These are phyloP conservation scores for Pseudomugil tenellus DNA, from an alignment of 2,797 vertebrate species.

Conservation along the genomic window DNA sequence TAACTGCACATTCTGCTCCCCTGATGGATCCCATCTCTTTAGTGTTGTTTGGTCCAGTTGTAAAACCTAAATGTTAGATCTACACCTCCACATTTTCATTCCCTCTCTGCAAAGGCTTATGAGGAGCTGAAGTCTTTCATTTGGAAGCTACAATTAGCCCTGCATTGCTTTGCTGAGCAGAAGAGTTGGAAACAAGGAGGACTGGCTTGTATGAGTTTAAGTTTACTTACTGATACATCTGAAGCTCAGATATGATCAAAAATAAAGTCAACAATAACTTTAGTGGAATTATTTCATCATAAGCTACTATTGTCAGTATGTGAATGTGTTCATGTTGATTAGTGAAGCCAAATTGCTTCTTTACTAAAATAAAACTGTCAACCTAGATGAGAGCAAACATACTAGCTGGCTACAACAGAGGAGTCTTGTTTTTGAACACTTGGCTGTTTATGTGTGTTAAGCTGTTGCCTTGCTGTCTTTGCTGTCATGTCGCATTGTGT, in stretches of 20 bases:
- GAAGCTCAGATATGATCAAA: background rate
- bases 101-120: background rate
- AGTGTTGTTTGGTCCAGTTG: background rate
- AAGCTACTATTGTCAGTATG: no score
- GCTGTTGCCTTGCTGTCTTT: background rate
- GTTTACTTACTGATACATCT: background rate
- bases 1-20: constrained; percentile 36
- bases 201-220: background rate
- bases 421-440: no score
- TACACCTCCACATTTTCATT: background rate
- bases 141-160: background rate
- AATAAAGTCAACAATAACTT: background rate
- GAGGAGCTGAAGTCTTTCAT: background rate
- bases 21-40: constrained; percentile 41
- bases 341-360: background rate
- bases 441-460: background rate
- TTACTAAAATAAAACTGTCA: no score
- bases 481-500: background rate
- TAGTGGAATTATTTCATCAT: background rate
- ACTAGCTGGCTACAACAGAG: no score
- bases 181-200: background rate
- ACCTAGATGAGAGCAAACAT: no score
- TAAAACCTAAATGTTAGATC: background rate
- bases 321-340: no score
- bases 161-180: background rate